These are phyloP conservation scores for Thalassophryne amazonica DNA, from an alignment of 2,797 vertebrate genomes.

Conservation along the genomic window DNA sequence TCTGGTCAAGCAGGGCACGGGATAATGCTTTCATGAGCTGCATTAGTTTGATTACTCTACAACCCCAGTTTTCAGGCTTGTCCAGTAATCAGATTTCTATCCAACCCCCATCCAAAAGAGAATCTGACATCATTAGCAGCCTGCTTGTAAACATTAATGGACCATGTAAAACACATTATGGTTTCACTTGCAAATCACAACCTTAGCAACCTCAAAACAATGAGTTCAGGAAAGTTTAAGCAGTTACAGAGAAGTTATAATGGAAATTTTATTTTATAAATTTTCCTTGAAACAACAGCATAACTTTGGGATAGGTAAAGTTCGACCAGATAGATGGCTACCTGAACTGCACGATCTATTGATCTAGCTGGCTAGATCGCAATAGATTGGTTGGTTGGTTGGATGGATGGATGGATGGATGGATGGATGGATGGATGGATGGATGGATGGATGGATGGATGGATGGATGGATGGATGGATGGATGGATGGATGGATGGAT, in stretches of 20 bases:
- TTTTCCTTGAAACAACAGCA: background rate
- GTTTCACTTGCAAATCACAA: background rate
- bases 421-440: no score
- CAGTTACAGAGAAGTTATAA: background rate
- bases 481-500: no score
- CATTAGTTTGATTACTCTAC: constrained; percentile 67
- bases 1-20: constrained; percentile 35
- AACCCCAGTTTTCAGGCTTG: constrained; percentile 41
- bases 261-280: background rate
- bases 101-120: background rate
- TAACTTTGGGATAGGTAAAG: no score
- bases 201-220: background rate
- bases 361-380: no score
- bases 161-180: background rate
- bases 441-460: no score
- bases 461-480: no score
- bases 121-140: constrained; percentile 16
- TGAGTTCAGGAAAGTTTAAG: background rate
- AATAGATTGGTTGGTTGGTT: no score
- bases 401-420: no score
- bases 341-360: no score
- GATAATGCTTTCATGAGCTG: constrained; percentile 57
- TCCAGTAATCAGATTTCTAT: constrained; percentile 43
- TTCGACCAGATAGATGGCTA: no score
- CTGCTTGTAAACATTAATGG: background rate